A percentile compares a stretch with the other conserved stretches of the same genome.
Conservation (phyloP, 2,888 invertebrate genomes). For the Platycheirus albimanus region DNA sequence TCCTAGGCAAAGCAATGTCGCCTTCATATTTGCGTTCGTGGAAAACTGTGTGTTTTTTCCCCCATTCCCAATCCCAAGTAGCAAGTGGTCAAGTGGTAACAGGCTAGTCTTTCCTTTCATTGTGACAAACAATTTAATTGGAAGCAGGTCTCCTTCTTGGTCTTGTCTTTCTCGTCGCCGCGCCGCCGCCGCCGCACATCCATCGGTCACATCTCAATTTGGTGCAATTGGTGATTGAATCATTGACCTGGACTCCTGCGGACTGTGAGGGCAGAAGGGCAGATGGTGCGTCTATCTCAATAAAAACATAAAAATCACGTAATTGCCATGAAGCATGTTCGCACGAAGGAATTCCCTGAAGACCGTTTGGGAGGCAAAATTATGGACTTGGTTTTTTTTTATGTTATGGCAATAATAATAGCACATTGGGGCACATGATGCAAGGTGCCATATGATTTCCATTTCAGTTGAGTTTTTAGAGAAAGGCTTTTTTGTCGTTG, state of each 20-base stretch:
- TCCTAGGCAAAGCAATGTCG: conserved; percentile 32
- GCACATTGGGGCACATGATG: neutral
- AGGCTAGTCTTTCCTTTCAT: neutral
- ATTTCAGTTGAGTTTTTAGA: conserved; percentile 18
- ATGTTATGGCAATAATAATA: too few relatives aligned
- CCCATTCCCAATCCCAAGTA: too few relatives aligned
- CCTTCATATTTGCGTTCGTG: conserved; percentile 50
- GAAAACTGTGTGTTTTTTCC: conserved; percentile 41
- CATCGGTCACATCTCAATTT: conserved; percentile 53
- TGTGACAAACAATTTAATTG: conserved; percentile 59
- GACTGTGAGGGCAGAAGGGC: neutral
- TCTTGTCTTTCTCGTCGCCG: neutral
- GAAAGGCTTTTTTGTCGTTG: neutral
- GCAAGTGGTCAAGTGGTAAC: too few relatives aligned
- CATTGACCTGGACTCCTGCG: conserved; percentile 29
- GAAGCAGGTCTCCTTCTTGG: conserved; percentile 31
- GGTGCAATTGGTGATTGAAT: conserved; percentile 61
- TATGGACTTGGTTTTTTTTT: too few relatives aligned
- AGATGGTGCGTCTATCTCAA: conserved; percentile 32
- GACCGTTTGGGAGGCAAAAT: conserved; percentile 22
- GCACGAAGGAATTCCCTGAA: conserved; percentile 49
- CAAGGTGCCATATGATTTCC: conserved; percentile 53
- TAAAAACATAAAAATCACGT: conserved; percentile 53
- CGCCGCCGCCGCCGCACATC: too few relatives aligned
- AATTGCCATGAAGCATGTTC: conserved; percentile 51